Base-by-base conservation (phyloP, 1,140 invertebrate genomes). In the Zaprionus lachaisei region DNA sequence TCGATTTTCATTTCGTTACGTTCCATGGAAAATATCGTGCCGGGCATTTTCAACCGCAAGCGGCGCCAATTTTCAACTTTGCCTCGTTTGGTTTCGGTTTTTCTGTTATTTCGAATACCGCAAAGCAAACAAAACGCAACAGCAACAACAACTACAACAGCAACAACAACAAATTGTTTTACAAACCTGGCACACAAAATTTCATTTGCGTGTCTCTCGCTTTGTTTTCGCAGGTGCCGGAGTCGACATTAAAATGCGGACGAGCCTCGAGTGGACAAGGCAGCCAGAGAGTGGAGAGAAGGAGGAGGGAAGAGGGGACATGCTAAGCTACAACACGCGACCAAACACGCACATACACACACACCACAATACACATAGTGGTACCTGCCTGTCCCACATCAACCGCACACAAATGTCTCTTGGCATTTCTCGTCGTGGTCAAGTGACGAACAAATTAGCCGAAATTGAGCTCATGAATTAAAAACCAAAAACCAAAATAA, bases 391-490 rank as follows among this genome's bases (percentile, higher is more conserved):
- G 55, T 60, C 41, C 73, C 67, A 76, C 34, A 64, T 51, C 44
- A 71, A 44, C 44, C 12, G 31, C 47, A 76, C 37, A 63, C 56
- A 61, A 63, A 69, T 62, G 22, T 66, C 34, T 71, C 69, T 69
- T 79, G 63, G 68, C 66, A 75, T 79, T 76, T 66, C 58, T 17
- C 24, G 70, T 80, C 78, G 77, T 90, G 81, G 62, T 72, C 84
- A 89, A 89, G 84, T 89, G 84, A 90, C 83, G 84, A 89, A 77
- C 84, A 89, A 89, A 90, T 89, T 89, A 89, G 76, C 79, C 66
- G 69, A 84, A 90, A 89, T 87, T 78, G 84, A 87, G 76, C 79
- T 71, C 66, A 69, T 71, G 57, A 81, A 89, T 79, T 79, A 79
- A 76, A 84, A 83, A 81, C 41, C 41, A 47, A 47, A 47, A 17